Evolutionary conservation across 2,113 vertebrate species (phyloP).

Genomic region (human): GRCh38 chr7:85225001-85225500

Average conservation of each 20-base stretch:
- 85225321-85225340: not conserved
- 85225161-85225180: too few species aligned
- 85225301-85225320: not conserved
- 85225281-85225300: not conserved
- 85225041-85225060: too few species aligned
- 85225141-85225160: too few species aligned
- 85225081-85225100: too few species aligned
- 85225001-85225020: conserved; percentile 25
- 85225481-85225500: not conserved
- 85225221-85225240: too few species aligned
- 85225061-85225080: too few species aligned
- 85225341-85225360: not conserved
- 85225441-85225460: too few species aligned
- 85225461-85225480: rapidly evolving
- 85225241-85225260: not conserved
- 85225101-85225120: too few species aligned
- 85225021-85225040: not conserved
- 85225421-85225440: not conserved
- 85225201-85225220: too few species aligned
- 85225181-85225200: too few species aligned
- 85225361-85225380: not conserved
- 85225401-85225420: not conserved
- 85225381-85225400: not conserved
- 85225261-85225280: not conserved
- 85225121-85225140: too few species aligned